These are phyloP conservation scores for Hyles lineata DNA, from an alignment of 2,888 invertebrate genomes.

Conservation along the genomic window DNA sequence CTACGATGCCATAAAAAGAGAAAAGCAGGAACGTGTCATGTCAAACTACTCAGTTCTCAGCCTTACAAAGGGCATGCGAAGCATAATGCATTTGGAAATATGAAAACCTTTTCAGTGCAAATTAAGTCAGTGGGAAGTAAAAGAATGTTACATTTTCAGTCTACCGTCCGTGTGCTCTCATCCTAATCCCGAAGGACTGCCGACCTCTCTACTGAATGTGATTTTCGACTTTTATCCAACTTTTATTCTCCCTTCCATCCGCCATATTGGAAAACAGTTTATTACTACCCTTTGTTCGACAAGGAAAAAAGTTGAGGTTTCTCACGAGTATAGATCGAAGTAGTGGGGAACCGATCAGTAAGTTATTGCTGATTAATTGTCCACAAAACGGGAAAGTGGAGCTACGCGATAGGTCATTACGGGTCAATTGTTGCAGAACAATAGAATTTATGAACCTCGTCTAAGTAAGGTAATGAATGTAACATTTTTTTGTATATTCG, in stretches of 20 bases:
- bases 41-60: not conserved
- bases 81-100: not conserved
- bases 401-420: not conserved
- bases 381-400: constrained; percentile 3
- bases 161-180: constrained; percentile 44
- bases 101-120: not conserved
- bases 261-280: constrained; percentile 52
- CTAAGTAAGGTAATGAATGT: not conserved
- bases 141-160: constrained; percentile 9
- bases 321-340: constrained; percentile 33
- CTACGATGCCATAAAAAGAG: not conserved
- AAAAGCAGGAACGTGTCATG: not conserved
- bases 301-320: constrained; percentile 19
- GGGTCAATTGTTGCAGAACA: not conserved
- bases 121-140: not conserved
- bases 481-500: not conserved
- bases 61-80: not conserved
- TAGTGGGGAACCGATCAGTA: constrained; percentile 8
- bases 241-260: constrained; percentile 46
- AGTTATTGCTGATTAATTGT: constrained; percentile 23
- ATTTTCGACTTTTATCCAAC: constrained; percentile 59
- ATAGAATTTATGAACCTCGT: constrained; percentile 9
- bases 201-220: constrained; percentile 51
- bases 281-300: constrained; percentile 38
- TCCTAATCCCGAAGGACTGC: constrained; percentile 54